These are phyloP conservation scores for Xanthorhoe designata DNA, from an alignment of 2,888 invertebrate species.

Conservation along the genomic window DNA sequence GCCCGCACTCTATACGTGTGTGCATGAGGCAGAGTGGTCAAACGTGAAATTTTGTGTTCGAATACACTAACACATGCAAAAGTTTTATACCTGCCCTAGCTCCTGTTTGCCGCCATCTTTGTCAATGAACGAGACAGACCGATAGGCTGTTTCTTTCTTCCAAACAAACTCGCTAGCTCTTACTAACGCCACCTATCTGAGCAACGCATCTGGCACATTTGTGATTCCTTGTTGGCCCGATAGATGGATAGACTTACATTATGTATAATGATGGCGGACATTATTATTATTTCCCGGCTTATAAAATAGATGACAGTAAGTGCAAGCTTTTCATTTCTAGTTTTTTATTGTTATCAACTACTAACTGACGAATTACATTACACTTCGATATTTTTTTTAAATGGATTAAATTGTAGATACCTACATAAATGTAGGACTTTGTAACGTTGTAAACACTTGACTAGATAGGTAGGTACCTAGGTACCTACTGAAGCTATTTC, in stretches of 20 bases:
- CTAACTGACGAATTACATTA: too few relatives aligned
- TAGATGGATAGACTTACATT: constrained; percentile 42
- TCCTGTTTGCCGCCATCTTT: constrained; percentile 83
- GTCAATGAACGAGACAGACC: constrained; percentile 62
- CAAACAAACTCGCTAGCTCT: constrained; percentile 22
- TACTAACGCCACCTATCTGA: constrained; percentile 61
- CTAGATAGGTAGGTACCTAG: too few relatives aligned
- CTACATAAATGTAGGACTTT: too few relatives aligned
- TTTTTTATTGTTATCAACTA: neutral
- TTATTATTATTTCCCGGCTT: neutral
- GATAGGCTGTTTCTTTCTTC: constrained; percentile 60
- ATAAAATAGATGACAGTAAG: neutral
- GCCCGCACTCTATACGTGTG: constrained; percentile 73
- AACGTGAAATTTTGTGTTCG: constrained; percentile 83
- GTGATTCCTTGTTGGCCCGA: constrained; percentile 7
- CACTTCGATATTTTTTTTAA: too few relatives aligned
- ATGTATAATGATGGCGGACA: neutral
- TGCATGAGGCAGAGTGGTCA: constrained; percentile 81
- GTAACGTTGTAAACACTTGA: too few relatives aligned
- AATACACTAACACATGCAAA: constrained; percentile 74
- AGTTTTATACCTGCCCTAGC: constrained; percentile 79
- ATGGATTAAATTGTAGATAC: too few relatives aligned
- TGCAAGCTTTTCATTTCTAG: neutral
- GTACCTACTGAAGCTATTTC: too few relatives aligned
- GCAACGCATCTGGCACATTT: neutral